Evolutionary conservation across 2,797 vertebrate species (phyloP).

Genomic region (Somateria mollissima): DNA sequence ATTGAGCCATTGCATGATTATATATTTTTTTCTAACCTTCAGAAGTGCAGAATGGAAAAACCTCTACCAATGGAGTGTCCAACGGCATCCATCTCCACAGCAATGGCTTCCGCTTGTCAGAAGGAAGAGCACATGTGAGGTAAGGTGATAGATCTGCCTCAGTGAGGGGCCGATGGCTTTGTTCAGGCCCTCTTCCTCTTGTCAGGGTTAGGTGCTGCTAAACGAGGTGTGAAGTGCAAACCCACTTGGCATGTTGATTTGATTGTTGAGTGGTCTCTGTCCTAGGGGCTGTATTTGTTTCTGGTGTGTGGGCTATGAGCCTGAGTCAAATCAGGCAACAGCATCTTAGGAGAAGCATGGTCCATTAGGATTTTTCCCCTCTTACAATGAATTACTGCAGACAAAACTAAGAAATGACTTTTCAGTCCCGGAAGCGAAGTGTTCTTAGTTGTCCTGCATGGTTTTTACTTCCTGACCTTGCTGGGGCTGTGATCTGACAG

Average conservation of each 20-base stretch:
- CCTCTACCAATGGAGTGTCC: constrained; percentile 88
- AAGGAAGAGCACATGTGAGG: constrained; percentile 82
- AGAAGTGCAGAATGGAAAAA: constrained; percentile 96
- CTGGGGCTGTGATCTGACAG: neutral
- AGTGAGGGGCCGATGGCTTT: rapidly evolving
- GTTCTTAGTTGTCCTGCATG: neutral
- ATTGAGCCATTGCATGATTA: rapidly evolving
- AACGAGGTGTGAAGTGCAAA: neutral
- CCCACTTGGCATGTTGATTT: neutral
- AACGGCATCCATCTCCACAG: constrained; percentile 92
- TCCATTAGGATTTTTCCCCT: neutral
- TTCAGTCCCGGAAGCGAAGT: neutral
- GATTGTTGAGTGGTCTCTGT: neutral
- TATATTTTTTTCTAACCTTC: neutral
- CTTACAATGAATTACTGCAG: neutral
- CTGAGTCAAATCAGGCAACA: neutral
- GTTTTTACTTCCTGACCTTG: neutral
- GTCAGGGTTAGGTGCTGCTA: neutral
- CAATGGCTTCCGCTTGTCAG: constrained; percentile 86
- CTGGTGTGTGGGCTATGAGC: neutral
- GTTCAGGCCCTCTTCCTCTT: neutral
- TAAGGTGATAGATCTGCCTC: constrained; percentile 57
- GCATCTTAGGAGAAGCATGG: neutral
- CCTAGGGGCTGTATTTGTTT: neutral
- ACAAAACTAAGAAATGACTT: neutral